Evolutionary conservation across 2,797 vertebrate species (phyloP).

Genomic region (Trichosurus vulpecula): DNA sequence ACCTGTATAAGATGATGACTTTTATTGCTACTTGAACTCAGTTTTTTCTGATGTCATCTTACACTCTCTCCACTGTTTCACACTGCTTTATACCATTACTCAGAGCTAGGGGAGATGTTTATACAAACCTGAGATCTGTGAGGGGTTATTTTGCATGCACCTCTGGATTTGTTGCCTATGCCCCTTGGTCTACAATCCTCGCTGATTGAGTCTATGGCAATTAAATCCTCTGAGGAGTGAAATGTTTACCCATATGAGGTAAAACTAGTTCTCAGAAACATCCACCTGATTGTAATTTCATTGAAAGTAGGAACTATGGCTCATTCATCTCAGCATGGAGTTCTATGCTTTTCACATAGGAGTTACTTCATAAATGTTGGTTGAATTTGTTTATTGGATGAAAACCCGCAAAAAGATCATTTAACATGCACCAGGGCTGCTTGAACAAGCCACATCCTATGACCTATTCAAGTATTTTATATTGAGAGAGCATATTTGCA

Average conservation of each 20-base stretch:
- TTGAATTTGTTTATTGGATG: background rate
- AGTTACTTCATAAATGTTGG: background rate
- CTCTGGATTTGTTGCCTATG: background rate
- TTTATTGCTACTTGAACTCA: background rate
- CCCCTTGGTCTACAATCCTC: background rate
- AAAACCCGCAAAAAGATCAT: background rate
- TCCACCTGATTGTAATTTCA: background rate
- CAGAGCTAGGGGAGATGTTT: background rate
- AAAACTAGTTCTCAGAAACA: background rate
- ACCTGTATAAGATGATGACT: background rate
- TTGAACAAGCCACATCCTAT: background rate
- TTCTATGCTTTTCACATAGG: background rate
- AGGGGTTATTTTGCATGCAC: background rate
- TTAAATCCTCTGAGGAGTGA: background rate
- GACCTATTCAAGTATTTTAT: background rate
- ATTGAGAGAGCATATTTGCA: background rate
- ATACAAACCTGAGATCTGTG: background rate
- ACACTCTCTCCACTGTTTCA: background rate
- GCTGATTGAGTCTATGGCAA: background rate
- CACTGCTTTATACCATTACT: background rate
- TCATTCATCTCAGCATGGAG: background rate
- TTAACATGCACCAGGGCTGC: background rate
- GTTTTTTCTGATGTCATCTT: background rate
- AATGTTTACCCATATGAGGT: background rate
- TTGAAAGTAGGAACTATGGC: background rate